A percentile compares a stretch with the other conserved stretches of the same genome.
phyloP scores from a whole-genome alignment of 2,888 invertebrate species.

The Bimastos eiseni region DNA sequence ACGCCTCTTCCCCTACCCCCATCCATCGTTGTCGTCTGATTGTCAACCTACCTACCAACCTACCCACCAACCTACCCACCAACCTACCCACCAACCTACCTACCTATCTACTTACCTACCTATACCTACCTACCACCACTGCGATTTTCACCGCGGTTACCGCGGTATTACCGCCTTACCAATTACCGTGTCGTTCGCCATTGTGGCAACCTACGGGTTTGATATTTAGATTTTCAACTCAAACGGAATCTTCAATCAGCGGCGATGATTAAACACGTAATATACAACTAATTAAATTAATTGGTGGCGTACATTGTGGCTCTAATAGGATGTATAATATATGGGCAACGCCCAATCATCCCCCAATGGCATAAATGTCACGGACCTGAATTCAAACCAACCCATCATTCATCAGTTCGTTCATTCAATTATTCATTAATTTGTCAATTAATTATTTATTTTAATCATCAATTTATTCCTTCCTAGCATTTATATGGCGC shows the following conservation, averaged over 20 bases:
- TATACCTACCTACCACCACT: too few species aligned
- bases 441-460: neutral
- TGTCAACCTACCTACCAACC: too few species aligned
- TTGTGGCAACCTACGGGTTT: neutral
- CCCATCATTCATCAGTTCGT: neutral
- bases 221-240: neutral
- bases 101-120: too few species aligned
- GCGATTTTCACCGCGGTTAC: too few species aligned
- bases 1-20: too few species aligned
- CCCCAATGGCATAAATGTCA: too few species aligned
- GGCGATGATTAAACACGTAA: neutral
- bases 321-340: neutral
- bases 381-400: neutral
- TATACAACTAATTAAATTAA: neutral
- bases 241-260: neutral
- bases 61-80: too few species aligned
- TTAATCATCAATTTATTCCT: neutral
- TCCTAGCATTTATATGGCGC: too few species aligned
- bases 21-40: too few species aligned
- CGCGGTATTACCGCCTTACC: too few species aligned
- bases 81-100: too few species aligned
- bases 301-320: neutral
- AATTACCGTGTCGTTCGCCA: too few species aligned
- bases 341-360: neutral
- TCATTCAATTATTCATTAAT: neutral